phyloP scores from a whole-genome alignment of 2,888 invertebrate genomes.

The Diaperis boleti region DNA sequence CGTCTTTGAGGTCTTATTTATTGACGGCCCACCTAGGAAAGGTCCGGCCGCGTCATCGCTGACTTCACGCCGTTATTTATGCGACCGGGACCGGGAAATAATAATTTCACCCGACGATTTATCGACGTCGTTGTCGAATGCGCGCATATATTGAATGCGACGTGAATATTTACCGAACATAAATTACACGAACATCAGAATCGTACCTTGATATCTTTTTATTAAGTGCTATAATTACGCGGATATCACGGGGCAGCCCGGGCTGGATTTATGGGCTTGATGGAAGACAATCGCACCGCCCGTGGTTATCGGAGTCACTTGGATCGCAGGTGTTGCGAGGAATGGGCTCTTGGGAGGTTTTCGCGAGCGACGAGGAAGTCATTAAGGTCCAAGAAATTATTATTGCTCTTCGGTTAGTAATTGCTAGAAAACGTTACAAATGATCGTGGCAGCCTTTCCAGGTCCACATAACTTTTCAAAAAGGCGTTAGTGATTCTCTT shows the following conservation, averaged over 20 bases:
- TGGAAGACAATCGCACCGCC: conserved; percentile 37
- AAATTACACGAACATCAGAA: conserved; percentile 26
- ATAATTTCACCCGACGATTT: conserved; percentile 28
- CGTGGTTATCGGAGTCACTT: conserved; percentile 21
- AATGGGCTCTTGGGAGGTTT: conserved; percentile 5
- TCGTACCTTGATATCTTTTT: conserved; percentile 29
- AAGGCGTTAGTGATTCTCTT: no score
- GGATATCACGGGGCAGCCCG: conserved; percentile 16
- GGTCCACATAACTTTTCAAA: no score
- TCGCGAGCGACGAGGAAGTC: no score
- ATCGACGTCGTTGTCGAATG: conserved; percentile 22
- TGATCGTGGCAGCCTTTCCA: no score
- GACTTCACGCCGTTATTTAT: conserved; percentile 34
- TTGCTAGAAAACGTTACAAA: no score
- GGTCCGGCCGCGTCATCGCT: conserved; percentile 22
- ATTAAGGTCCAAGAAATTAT: no score
- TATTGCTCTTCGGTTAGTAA: no score
- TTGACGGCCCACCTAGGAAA: conserved; percentile 30
- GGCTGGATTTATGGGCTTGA: conserved; percentile 23
- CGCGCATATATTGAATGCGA: conserved; percentile 28
- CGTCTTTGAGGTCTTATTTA: conserved; percentile 46
- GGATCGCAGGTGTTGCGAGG: conserved; percentile 25
- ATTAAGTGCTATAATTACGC: conserved; percentile 39
- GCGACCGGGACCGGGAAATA: conserved; percentile 13
- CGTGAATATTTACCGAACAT: conserved; percentile 35